Percentiles rank a stretch among this genome's conserved stretches.
Conservation (phyloP, 2,113 vertebrate species). For the Bothrops jararaca region DNA sequence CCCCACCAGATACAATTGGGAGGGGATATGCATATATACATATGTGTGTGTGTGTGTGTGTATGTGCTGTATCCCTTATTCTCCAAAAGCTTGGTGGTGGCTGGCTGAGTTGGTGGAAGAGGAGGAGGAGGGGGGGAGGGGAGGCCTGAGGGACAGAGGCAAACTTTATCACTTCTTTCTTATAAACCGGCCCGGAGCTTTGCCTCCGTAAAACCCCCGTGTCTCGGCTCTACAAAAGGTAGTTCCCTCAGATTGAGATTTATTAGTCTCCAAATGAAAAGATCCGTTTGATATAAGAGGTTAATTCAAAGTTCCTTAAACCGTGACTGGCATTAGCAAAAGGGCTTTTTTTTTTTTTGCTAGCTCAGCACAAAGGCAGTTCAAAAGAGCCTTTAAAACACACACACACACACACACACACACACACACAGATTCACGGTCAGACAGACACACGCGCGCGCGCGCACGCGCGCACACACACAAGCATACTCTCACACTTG, state of each 20-base stretch:
- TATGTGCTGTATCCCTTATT: not conserved
- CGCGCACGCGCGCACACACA: slow-evolving; percentile 51
- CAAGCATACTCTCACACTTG: slow-evolving; percentile 70
- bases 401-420: slow-evolving; percentile 30
- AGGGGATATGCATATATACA: not conserved
- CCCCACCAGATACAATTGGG: slow-evolving; percentile 59
- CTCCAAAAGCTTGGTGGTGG: not conserved
- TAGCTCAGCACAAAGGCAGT: slow-evolving; percentile 74
- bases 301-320: slow-evolving; percentile 76
- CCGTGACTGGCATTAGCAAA: slow-evolving; percentile 72
- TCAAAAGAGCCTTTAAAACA: slow-evolving; percentile 76
- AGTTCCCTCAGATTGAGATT: slow-evolving; percentile 71
- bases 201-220: slow-evolving; percentile 62
- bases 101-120: not conserved
- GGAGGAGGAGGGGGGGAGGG: not conserved
- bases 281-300: slow-evolving; percentile 80
- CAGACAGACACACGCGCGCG: not conserved
- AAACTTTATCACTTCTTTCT: slow-evolving; percentile 71
- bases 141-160: slow-evolving; percentile 51
- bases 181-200: slow-evolving; percentile 52
- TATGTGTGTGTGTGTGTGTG: not conserved
- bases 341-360: slow-evolving; percentile 47
- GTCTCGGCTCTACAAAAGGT: slow-evolving; percentile 69
- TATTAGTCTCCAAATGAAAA: slow-evolving; percentile 81
- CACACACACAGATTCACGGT: slow-evolving; percentile 11